Conservation (phyloP, 1,140 invertebrate genomes). For the Grapholita molesta region DNA sequence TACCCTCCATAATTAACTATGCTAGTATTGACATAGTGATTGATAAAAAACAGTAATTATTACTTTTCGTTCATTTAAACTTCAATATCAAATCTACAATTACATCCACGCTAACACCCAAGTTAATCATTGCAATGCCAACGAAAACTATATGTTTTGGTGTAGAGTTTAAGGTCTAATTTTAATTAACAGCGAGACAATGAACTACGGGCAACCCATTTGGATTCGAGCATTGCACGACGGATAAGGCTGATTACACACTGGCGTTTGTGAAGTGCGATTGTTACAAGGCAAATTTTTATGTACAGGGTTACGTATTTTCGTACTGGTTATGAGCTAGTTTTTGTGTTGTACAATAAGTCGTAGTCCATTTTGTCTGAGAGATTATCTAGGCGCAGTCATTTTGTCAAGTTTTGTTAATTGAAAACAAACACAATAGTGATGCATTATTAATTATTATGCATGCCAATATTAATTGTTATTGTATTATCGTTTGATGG, state of each 20-base stretch:
- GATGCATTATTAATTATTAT: too few relatives aligned
- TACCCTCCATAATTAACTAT: not conserved
- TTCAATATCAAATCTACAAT: conserved; percentile 15
- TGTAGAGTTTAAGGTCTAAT: not conserved
- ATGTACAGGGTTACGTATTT: too few relatives aligned
- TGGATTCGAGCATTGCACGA: conserved; percentile 11
- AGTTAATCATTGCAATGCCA: not conserved
- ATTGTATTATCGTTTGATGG: too few relatives aligned
- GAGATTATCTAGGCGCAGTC: too few relatives aligned
- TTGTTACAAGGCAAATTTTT: not conserved
- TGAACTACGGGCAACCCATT: conserved; percentile 13
- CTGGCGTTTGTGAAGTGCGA: not conserved
- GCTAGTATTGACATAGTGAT: not conserved
- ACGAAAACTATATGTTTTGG: not conserved
- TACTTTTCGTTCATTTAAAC: conserved; percentile 22
- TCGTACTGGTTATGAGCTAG: not conserved
- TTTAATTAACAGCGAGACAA: not conserved
- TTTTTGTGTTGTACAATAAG: not conserved
- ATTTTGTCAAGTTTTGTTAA: too few relatives aligned
- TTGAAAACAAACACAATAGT: too few relatives aligned
- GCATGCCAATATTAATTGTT: too few relatives aligned
- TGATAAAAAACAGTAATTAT: conserved; percentile 7
- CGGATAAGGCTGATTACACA: not conserved
- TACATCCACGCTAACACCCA: not conserved
- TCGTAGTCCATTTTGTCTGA: too few relatives aligned